Base-by-base conservation (phyloP, 2,113 vertebrate species). In the Anolis carolinensis region DNA sequence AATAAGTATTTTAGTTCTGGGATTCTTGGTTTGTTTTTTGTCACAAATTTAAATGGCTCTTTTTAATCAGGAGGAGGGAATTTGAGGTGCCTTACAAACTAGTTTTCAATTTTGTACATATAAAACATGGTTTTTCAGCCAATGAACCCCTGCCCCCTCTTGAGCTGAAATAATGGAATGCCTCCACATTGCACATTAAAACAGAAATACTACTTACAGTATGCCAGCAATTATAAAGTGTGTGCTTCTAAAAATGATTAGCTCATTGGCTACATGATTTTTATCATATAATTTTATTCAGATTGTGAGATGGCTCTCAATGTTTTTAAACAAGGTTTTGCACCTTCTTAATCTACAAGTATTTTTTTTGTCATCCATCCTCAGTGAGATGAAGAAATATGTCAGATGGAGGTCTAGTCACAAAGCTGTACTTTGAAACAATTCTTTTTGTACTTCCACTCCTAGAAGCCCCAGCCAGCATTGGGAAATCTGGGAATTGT, bases 181-280 rank as follows among this genome's bases (percentile, higher is more conserved):
- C 59, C 11, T 75, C 81, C 70, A 55, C n/a, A 80, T 7, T 1
- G 44, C 0, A 2, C 5, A 80, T 7, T 23, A 87, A 3, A 32
- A 70, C 18, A 48, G 71, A n/a, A 80, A 14, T 6, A 91, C 84
- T 88, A 23, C 81, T 88, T 88, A 81, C 68, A 36, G 25, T 36
- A 34, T 55, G 44, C 78, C 10, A 84, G 32, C 65, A 89, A 89
- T 87, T 79, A 87, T 34, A 50, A 52, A 71, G 70, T 92, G 82
- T 82, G 44, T 82, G 87, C 75, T 86, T 88, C 93, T 90, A 91
- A 90, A 93, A 91, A 72, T 32, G 52, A 55, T 44, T n/a, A 68
- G 5, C 1, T 10, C 71, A 74, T 55, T 75, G 68, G 74, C n/a
- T 72, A 72, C 32, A 20, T 23, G 52, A 83, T 30, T 73, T 73